These are phyloP conservation scores for Crocuta crocuta DNA, from an alignment of 2,113 vertebrate genomes.

Conservation along the genomic window DNA sequence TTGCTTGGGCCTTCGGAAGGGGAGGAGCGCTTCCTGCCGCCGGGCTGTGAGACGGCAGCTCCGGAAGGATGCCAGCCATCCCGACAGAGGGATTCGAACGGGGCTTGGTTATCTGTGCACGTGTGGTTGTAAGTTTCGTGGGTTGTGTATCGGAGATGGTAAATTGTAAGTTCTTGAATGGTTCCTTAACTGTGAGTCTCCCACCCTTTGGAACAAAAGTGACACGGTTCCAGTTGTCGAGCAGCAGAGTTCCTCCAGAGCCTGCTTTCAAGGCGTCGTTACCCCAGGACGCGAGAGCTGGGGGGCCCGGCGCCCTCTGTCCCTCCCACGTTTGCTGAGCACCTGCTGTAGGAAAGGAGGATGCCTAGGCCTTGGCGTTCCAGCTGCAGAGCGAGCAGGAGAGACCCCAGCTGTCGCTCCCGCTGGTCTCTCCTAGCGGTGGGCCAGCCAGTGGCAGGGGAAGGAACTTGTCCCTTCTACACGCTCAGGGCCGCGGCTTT, in stretches of 20 bases:
- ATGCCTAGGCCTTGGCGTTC: fast-evolving
- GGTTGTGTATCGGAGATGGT: fast-evolving
- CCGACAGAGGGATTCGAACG: neutral
- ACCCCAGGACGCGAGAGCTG: fast-evolving
- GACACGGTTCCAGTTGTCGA: neutral
- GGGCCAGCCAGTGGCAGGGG: neutral
- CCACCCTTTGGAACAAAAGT: neutral
- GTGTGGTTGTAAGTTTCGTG: neutral
- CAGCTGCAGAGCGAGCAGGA: neutral
- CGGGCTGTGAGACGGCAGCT: neutral
- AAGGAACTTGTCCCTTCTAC: neutral
- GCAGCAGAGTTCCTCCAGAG: neutral
- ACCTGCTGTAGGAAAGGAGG: neutral
- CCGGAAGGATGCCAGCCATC: neutral
- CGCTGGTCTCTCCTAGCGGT: neutral
- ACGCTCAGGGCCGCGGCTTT: neutral
- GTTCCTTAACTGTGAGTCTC: fast-evolving
- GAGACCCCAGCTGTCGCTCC: neutral
- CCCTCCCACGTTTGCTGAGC: fast-evolving
- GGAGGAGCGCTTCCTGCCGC: neutral
- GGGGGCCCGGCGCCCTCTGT: too few species aligned
- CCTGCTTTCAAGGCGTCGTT: too few species aligned
- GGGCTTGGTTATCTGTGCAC: neutral
- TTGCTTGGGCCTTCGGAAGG: neutral
- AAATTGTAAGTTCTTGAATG: neutral